Evolutionary conservation across 2,797 vertebrate genomes (phyloP), one percentile per base, ranked within the genome.

Genomic region (Danio kyathit): DNA sequence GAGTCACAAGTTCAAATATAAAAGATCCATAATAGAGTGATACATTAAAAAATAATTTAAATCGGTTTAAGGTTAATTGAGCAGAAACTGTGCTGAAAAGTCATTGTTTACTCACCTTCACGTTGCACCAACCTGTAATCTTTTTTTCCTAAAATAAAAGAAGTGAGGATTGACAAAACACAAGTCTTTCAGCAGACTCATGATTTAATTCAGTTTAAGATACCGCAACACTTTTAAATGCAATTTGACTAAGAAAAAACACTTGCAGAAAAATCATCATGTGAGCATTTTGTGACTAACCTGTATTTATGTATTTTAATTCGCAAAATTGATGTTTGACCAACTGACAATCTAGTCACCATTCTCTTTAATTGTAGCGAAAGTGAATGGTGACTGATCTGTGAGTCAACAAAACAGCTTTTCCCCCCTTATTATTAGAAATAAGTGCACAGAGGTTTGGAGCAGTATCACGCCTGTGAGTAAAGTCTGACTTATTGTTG

Each of bases 361-460:
- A 9, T 57, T 44, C 38, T 19, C 41, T 16, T 16, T 59, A 0
- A 8, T 21, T 10, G 11, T 43, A 6, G 52, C 56, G 38, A 19
- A 72, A 43, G 51, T 43, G 17, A 46, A 73, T 49, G n/a, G 61
- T 76, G 54, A 48, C 49, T 57, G 7, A 63, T 1, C 6, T 65
- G 63, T 41, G 16, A 63, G 16, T 43, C 29, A 57, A 38, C 1
- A 10, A 59, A 12, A 4, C n/a, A 48, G 7, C n/a, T 10, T 65
- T 1, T 56, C 5, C 43, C 71, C 5, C 8, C n/a, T n/a, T n/a
- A 11, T 17, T 3, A 5, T 44, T n/a, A 38, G 10, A 17, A 52
- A n/a, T 0, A 40, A 40, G n/a, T 11, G 3, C 67, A 16, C 41
- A 9, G 1, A 38, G 29, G 21, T 6, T 52, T 69, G 14, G 3